These are phyloP conservation scores for Syngnathoides biaculeatus DNA, from an alignment of 2,113 vertebrate species.

Conservation along the genomic window DNA sequence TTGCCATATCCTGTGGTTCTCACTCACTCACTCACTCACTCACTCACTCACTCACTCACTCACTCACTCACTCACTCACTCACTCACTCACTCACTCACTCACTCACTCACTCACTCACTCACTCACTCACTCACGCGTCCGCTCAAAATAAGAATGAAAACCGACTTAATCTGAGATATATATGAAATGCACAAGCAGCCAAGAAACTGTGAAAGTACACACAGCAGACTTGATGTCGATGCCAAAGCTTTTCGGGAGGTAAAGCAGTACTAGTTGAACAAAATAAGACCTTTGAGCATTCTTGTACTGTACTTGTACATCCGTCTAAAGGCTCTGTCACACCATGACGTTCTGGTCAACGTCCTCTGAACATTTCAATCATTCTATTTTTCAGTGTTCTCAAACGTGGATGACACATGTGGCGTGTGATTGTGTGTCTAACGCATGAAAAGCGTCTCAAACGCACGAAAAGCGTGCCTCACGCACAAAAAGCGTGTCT, in stretches of 20 bases:
- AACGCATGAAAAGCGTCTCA: too few relatives aligned
- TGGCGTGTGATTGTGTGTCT: too few relatives aligned
- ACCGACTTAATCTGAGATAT: neutral
- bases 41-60: too few relatives aligned
- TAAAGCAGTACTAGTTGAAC: neutral
- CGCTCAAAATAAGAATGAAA: neutral
- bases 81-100: too few relatives aligned
- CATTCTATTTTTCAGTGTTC: too few relatives aligned
- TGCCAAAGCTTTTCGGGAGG: slow-evolving; percentile 50
- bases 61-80: too few relatives aligned
- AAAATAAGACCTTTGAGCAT: slow-evolving; percentile 39
- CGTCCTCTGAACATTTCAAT: too few relatives aligned
- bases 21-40: neutral
- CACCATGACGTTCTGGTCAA: too few relatives aligned
- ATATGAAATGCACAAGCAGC: neutral
- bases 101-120: too few relatives aligned
- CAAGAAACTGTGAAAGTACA: neutral
- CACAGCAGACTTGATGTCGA: slow-evolving; percentile 37
- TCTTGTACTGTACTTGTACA: slow-evolving; percentile 46
- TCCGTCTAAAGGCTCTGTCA: slow-evolving; percentile 22
- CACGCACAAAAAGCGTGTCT: too few relatives aligned
- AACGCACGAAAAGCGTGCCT: too few relatives aligned
- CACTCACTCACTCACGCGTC: neutral
- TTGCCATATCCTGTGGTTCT: slow-evolving; percentile 19
- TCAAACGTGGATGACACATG: too few relatives aligned